phyloP scores from a whole-genome alignment of 2,888 invertebrate genomes.

The Caenorhabditis sinica region DNA sequence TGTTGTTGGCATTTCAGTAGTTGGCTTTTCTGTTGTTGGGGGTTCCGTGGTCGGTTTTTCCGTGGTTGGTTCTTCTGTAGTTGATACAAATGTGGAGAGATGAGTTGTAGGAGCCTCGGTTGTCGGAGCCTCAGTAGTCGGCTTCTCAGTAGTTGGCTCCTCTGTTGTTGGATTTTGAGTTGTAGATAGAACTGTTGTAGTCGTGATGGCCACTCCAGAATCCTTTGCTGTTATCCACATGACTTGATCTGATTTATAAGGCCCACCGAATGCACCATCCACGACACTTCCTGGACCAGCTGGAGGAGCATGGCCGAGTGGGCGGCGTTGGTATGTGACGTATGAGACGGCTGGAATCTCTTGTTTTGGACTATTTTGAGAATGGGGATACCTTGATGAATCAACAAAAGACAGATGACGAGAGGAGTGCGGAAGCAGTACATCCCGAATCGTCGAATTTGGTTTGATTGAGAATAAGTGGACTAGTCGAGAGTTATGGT shows the following conservation, averaged over 20 bases:
- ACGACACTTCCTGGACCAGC: background rate
- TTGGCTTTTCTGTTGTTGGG: background rate
- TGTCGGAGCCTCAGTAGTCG: constrained; percentile 6
- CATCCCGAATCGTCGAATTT: background rate
- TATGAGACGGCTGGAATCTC: background rate
- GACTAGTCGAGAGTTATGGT: background rate
- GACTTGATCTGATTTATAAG: background rate
- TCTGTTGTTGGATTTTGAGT: background rate
- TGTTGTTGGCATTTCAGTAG: background rate
- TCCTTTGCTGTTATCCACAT: background rate
- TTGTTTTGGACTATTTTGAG: background rate
- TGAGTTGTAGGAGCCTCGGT: background rate
- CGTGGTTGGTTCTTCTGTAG: background rate
- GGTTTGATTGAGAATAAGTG: background rate
- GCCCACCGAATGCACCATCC: background rate
- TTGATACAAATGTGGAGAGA: background rate
- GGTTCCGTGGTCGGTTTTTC: background rate
- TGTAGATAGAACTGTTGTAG: background rate
- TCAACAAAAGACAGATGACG: background rate
- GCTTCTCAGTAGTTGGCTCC: background rate
- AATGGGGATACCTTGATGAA: background rate
- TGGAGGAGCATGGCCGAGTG: background rate
- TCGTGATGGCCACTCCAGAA: background rate
- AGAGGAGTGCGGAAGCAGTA: background rate
- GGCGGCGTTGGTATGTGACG: background rate